Base-by-base conservation (phyloP, 2,888 invertebrate species). In the Oasisia sp. region DNA sequence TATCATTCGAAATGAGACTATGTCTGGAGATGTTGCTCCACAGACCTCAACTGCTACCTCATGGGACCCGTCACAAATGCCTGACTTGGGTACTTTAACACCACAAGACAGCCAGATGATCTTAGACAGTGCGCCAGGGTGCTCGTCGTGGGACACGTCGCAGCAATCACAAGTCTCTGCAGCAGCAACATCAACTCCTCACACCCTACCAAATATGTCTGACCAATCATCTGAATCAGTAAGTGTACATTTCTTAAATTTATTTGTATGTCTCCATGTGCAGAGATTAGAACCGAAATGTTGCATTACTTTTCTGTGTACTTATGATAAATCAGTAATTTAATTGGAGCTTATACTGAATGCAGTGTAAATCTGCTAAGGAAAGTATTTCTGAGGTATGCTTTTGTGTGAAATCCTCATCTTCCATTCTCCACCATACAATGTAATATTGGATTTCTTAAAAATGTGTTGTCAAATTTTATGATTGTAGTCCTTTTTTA, bases 171-270 rank as follows among this genome's bases (percentile, higher is more conserved):
- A 74, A 74, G 74, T 74, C 14, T 74, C 74, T 7, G 74, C 74
- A 74, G 74, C n/a, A n/a, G 27, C 74, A 74, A 74, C 74, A n/a
- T 7, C 74, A 19, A 74, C 74, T 19, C n/a, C 74, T 27, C 74
- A 27, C 74, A 74, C 74, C 14, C 74, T 74, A 74, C 74, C 74
- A n/a, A 74, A 74, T n/a, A 74, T 74, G 74, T 74, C 74, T 74
- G 74, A 74, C 74, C 74, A 74, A 74, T 74, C 74, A 74, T 74
- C 74, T n/a, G 74, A 74, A 74, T 74, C 74, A n/a, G 74, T 74
- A 74, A n/a, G 74, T 74, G 74, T 74, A 74, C 74, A 74, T 19
- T 74, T 74, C 74, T 74, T 74, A 74, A 19, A 27, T 74, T 74
- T 27, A 74, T 19, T 74, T 74, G 74, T 74, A 74, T 74, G 74